Evolutionary conservation across 2,888 invertebrate species (phyloP), one percentile per base, ranked within the genome.

Genomic region (Agrotis ipsilon): DNA sequence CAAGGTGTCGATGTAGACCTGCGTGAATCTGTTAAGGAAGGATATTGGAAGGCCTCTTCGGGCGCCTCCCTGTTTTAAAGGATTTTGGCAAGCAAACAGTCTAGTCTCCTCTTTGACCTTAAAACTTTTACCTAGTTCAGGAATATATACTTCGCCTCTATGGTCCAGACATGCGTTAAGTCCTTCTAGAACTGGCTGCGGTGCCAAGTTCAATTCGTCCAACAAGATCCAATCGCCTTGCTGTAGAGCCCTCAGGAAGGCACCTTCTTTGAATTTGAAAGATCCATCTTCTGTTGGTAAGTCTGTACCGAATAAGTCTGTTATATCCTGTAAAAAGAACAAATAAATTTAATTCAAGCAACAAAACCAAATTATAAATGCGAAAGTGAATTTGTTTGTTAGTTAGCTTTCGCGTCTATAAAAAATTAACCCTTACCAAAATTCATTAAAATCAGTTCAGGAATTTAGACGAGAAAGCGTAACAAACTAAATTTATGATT

Each of bases 81-180:
- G 99, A 96, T 99, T 99, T 94, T 99, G 99, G 88, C 99, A 99
- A 0, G 98, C 99, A 92, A 99, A 99, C 62, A 99, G 97, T 83
- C 98, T 97, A 0, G 99, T 99, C 83, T 97, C 97, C 68, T 94
- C 92, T 88, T 97, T 97, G 0, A 99, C 97, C 75, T 97, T 96
- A 90, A 99, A 99, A 0, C 98, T 98, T 92, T 97, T 97, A 60
- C 98, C 98, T 16, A 99, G 95, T 94, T 99, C 99, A 0, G 99
- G 99, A 70, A 99, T 98, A 90, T 97, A 99, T 27, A 99, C 97
- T 94, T 99, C 99, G 0, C 99, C 99, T 86, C 99, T 97, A 91
- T 99, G 99, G 96, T 99, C 99, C 68, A 99, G 97, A 88, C 99
- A 99, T 0, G 99, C 99, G 91, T 99, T 99, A 4, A 99, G 96